Base-by-base conservation (phyloP, 2,888 invertebrate species). In the Podabrus alpinus region DNA sequence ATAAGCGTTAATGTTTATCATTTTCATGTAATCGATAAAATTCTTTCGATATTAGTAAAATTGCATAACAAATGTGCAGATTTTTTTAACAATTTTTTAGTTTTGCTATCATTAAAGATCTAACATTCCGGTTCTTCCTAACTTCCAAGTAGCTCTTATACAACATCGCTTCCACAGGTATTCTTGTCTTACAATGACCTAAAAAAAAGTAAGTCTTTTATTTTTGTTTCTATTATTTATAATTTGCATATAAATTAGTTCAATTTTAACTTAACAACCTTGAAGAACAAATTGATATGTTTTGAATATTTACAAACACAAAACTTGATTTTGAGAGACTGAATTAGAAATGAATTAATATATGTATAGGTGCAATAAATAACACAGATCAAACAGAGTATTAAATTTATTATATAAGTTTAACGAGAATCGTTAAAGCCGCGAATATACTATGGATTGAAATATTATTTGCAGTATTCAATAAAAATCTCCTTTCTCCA, bases 401-500 rank as follows among this genome's bases (percentile, higher is more conserved):
- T 45, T n/a, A 45, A 45, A 45, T 45, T 45, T 45, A 45, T 45
- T 45, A 5, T 9, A 5, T 45, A n/a, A n/a, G 45, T 45, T 45
- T 45, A 45, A 45, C 45, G 45, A 45, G 45, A 45, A 45, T 45
- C 45, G 45, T 45, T 45, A n/a, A 45, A 45, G n/a, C 9, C 2
- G 45, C 45, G 45, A 45, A n/a, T 45, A 45, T 2, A 25, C 2
- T 19, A 4, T 24, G n/a, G n/a, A 45, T 45, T n/a, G n/a, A 45
- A 45, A 45, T 45, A 45, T 45, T 45, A 45, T 45, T 45, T 45
- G 45, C 45, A 45, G 45, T 45, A n/a, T 68, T 72, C 64, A 69
- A 72, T 72, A 61, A 72, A 75, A 75, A 69, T 75, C 68, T 76
- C 73, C 76, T 76, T 73, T 76, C 73, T 76, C 76, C 76, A 61